A percentile compares a stretch with the other conserved stretches of the same genome.
Conservation (phyloP, 2,797 vertebrate genomes). For the Argentina silus region DNA sequence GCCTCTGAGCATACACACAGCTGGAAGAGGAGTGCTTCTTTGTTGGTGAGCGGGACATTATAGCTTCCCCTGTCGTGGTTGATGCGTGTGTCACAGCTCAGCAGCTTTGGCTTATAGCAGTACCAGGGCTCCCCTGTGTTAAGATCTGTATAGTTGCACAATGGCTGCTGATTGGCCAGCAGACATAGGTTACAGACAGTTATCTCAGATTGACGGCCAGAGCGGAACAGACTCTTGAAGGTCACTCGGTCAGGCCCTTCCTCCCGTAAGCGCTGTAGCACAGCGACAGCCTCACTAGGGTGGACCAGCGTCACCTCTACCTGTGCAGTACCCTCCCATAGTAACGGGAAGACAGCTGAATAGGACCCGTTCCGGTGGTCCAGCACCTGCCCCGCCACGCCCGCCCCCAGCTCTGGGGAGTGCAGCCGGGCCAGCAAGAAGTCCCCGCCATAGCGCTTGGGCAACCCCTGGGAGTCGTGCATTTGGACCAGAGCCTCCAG, state of each 20-base stretch:
- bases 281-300: slow-evolving; percentile 88
- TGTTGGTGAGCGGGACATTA: slow-evolving; percentile 86
- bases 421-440: slow-evolving; percentile 91
- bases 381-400: slow-evolving; percentile 83
- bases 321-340: slow-evolving; percentile 85
- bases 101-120: slow-evolving; percentile 92
- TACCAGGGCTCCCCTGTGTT: slow-evolving; percentile 96
- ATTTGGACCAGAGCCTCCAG: slow-evolving; percentile 87
- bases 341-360: slow-evolving; percentile 85
- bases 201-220: slow-evolving; percentile 86
- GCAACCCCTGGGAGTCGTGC: slow-evolving; percentile 88
- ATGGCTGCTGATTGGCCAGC: slow-evolving; percentile 76
- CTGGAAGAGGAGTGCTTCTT: slow-evolving; percentile 87
- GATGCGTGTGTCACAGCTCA: slow-evolving; percentile 89
- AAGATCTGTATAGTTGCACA: slow-evolving; percentile 95
- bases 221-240: slow-evolving; percentile 93
- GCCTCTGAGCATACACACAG: no score
- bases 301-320: slow-evolving; percentile 91
- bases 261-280: slow-evolving; percentile 86
- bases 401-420: slow-evolving; percentile 83
- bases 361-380: slow-evolving; percentile 92
- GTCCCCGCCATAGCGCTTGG: slow-evolving; percentile 92
- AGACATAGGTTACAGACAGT: slow-evolving; percentile 93
- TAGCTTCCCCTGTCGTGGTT: slow-evolving; percentile 95
- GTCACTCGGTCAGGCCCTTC: slow-evolving; percentile 89